Conservation (phyloP, 2,113 vertebrate species). For the Meles meles region DNA sequence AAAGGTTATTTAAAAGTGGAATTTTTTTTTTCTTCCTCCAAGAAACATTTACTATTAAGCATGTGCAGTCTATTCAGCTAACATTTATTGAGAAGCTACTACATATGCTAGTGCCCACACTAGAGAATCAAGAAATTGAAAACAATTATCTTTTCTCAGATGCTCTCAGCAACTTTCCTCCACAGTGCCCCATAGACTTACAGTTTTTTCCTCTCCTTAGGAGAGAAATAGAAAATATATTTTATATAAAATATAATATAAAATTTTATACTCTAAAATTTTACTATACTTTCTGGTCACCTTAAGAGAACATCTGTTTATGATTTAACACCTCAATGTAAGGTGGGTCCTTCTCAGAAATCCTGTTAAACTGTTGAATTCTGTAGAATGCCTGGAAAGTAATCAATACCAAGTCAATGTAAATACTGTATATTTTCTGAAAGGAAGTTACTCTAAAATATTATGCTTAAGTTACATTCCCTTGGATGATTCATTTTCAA, state of each 20-base stretch:
- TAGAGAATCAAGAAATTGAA: constrained; percentile 7
- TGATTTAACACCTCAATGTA: neutral
- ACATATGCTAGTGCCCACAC: neutral
- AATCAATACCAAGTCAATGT: constrained; percentile 45
- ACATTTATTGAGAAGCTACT: neutral
- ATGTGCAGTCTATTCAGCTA: neutral
- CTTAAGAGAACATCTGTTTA: constrained; percentile 19
- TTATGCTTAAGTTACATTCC: constrained; percentile 1
- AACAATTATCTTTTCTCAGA: constrained; percentile 43
- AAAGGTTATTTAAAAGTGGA: neutral
- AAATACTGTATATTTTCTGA: constrained; percentile 16
- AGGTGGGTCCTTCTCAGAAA: neutral
- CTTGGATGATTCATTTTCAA: constrained; percentile 25
- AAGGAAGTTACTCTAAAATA: constrained; percentile 32
- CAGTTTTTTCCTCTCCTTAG: neutral
- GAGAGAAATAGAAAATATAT: neutral
- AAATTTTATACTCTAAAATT: neutral
- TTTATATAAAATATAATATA: neutral
- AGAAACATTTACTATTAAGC: constrained; percentile 46
- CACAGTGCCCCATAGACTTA: neutral
- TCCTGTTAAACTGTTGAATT: neutral
- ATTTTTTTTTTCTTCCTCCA: neutral
- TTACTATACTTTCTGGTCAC: neutral
- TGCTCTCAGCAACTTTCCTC: neutral
- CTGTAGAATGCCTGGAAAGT: neutral